Evolutionary conservation across 2,888 invertebrate genomes (phyloP), one percentile per base, ranked within the genome.

Genomic region (Synergus laeviventris): DNA sequence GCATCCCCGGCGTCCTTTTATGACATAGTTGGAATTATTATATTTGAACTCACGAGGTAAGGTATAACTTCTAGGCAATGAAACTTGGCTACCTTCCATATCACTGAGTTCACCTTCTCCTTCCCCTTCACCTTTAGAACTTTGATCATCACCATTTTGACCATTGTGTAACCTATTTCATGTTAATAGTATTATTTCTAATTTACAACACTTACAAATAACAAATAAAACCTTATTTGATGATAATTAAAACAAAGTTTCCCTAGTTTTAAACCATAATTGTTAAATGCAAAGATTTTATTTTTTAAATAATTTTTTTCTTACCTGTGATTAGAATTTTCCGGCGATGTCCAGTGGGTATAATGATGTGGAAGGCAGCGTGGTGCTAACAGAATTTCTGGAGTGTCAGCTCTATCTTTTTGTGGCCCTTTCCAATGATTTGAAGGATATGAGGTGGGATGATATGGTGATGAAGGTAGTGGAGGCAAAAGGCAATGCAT

Each of bases 31-130:
- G n/a, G 87, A 82, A 79, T 88, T 87, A 77, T 88, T 88, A 92
- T 96, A 97, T 86, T 96, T 95, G 91, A 97, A 97, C 91, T 97
- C 96, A 18, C 96, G 93, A 1, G 97, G 97, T 73, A 97, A 91
- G 0, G 97, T 97, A 89, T 97, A 97, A 39, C 96, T 96, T 31
- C 97, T 93, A 0, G 97, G 97, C 75, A 97, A 91, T 2, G 96
- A 96, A 83, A 97, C 93, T 93, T 96, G 94, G 89, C 90, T 91
- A 49, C 91, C 91, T 73, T 91, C 91, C 82, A 91, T 83, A 60
- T 91, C 91, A 76, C 90, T 90, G 85, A 92, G 77, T 76, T 89
- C 90, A 8, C 81, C 88, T 11, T 84, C 87, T n/a, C 82, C 83
- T 24, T 89, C 88, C 14, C 82, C 86, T n/a, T 89, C 88, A 14